These are phyloP conservation scores for Scelioninae gen. 1 DNA, from an alignment of 2,888 invertebrate species.

Conservation along the genomic window DNA sequence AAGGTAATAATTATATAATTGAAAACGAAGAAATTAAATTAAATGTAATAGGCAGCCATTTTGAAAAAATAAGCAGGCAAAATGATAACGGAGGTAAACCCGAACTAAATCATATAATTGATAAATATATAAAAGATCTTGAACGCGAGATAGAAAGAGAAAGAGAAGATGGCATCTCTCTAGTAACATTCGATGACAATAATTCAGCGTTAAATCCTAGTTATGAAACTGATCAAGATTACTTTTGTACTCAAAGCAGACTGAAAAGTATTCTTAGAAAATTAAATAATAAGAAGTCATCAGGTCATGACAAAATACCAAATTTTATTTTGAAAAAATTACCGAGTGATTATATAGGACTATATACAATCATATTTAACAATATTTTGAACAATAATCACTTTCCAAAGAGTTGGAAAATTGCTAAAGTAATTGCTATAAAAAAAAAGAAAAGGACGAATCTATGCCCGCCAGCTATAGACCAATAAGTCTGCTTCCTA, in stretches of 20 bases:
- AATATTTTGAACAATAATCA: slow-evolving; percentile 71
- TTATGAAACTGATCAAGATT: background rate
- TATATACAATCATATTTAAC: slow-evolving; percentile 51
- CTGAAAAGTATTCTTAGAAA: background rate
- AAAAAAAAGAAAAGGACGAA: slow-evolving; percentile 51
- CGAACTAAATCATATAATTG: slow-evolving; percentile 2
- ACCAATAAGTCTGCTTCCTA: slow-evolving; percentile 72
- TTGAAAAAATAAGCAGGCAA: slow-evolving; percentile 14
- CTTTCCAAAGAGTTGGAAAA: slow-evolving; percentile 74
- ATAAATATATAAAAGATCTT: background rate
- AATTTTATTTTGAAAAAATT: slow-evolving; percentile 62
- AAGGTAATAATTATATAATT: background rate
- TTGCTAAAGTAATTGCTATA: slow-evolving; percentile 70
- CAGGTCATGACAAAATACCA: slow-evolving; percentile 56
- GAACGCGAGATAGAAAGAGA: background rate
- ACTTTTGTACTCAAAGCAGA: background rate
- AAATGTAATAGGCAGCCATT: slow-evolving; percentile 14
- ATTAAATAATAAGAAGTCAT: slow-evolving; percentile 65
- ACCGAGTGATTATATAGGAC: slow-evolving; percentile 21
- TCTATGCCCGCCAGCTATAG: slow-evolving; percentile 16
- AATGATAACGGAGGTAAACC: background rate
- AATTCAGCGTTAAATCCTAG: background rate
- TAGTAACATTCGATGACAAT: background rate
- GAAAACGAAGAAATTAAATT: background rate
- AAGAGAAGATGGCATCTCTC: no score